Evolutionary conservation across 1,140 invertebrate species (phyloP).

Genomic region (Musca vetustissima): DNA sequence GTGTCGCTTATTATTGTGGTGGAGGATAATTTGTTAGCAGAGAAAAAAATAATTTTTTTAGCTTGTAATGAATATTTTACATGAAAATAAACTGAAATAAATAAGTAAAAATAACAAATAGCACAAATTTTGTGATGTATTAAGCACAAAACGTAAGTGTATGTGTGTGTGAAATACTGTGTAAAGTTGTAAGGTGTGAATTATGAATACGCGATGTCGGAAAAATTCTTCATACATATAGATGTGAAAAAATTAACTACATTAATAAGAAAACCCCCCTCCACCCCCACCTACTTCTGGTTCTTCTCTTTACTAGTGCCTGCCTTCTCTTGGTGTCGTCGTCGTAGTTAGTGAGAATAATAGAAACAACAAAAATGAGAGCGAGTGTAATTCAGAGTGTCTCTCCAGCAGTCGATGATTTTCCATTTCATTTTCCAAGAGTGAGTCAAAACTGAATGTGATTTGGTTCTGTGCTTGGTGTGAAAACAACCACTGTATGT

Average conservation of each 20-base stretch:
- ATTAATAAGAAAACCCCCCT: constrained; percentile 3
- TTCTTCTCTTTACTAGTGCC: not conserved
- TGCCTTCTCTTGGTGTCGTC: too few relatives aligned
- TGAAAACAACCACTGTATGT: constrained; percentile 18
- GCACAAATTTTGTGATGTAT: constrained; percentile 6
- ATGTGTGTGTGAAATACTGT: not conserved
- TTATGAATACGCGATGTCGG: constrained; percentile 5
- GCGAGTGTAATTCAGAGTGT: not conserved
- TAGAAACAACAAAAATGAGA: too few relatives aligned
- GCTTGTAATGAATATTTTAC: constrained; percentile 20
- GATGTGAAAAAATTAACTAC: constrained; percentile 9
- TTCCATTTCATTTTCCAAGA: too few relatives aligned
- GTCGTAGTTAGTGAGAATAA: not conserved
- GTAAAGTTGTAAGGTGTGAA: constrained; percentile 7
- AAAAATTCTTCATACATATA: constrained; percentile 18
- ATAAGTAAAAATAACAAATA: constrained; percentile 3
- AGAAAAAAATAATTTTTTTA: constrained; percentile 9
- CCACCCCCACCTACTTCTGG: not conserved
- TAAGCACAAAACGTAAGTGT: constrained; percentile 20
- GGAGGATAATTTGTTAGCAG: constrained; percentile 14
- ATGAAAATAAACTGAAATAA: constrained; percentile 15
- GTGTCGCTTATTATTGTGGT: constrained; percentile 17
- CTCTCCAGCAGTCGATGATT: too few relatives aligned
- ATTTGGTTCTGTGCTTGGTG: not conserved
- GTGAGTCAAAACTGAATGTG: not conserved